Evolutionary conservation across 35 echinoderm and acorn worm species (phyloP).

Genomic region (Heliocidaris erythrogramma): DNA sequence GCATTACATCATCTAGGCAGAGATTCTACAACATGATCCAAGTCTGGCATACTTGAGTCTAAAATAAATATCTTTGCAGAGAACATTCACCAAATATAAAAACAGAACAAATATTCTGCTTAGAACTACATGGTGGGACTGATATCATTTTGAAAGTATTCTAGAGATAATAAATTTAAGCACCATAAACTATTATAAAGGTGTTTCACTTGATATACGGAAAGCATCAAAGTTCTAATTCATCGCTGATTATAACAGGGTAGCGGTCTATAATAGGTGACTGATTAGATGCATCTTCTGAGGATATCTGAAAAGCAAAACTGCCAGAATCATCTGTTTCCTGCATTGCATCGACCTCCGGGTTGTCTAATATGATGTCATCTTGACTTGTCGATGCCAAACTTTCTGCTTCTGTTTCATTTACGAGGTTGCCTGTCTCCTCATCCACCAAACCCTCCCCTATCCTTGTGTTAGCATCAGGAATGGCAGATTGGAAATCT

Average conservation of each 20-base stretch:
- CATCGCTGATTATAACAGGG: constrained; percentile 38
- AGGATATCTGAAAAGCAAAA: not conserved
- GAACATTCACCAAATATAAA: no score
- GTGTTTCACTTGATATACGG: not conserved
- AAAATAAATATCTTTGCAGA: no score
- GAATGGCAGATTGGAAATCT: not conserved
- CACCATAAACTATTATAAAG: not conserved
- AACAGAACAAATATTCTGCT: no score
- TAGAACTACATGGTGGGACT: not conserved
- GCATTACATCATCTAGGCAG: no score
- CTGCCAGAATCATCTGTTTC: not conserved
- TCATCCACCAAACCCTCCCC: not conserved
- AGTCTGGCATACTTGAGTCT: no score
- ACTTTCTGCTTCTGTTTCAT: no score
- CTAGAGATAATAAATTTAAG: not conserved
- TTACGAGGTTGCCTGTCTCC: not conserved
- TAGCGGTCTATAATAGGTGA: not conserved
- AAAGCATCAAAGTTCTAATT: constrained; percentile 29
- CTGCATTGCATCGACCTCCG: not conserved
- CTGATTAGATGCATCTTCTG: not conserved
- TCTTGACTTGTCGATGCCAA: not conserved
- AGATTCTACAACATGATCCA: no score
- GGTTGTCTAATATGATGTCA: not conserved
- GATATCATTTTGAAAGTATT: not conserved
- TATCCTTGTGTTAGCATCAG: not conserved